Evolutionary conservation across 2,797 vertebrate genomes (phyloP), one percentile per base, ranked within the genome.

Genomic region (Botia kubotai): DNA sequence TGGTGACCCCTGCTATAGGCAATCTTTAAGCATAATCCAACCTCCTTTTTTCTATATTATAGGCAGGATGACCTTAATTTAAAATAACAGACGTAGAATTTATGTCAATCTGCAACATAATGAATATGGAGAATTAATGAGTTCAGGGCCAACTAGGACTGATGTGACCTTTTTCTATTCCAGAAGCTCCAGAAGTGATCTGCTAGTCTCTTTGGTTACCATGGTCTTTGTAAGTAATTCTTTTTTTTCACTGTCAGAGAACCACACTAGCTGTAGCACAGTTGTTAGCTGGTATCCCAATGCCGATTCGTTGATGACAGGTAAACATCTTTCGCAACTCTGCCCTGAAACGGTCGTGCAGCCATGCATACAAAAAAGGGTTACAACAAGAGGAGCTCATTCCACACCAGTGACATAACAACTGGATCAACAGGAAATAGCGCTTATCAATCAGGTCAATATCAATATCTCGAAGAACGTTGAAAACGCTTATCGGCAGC

Each of bases 311-410:
- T 1, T 89, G 91, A 84, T 88, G 93, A 82, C 93, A 95, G 0
- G 92, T 86, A 81, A 97, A 94, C 90, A 96, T 96, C 85, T 94
- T 96, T 43, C 94, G 90, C 1, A 96, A 90, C 89, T 95, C 94
- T 0, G 93, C 93, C 0, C 95, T 93, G 87, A 97, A 96, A 70
- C 95, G 95, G 86, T 95, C 94, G 0, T 97, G 96, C 63, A 97
- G 90, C 96, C 96, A 96, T 50, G 96, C 96, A 0, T 97, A 96
- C 67, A 97, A 92, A 90, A 97, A 96, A 0, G 96, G 96, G 87
- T 96, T 97, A 77, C 95, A 96, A 90, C 96, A 97, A 67, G 96
- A 95, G 0, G 96, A 97, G 87, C 95, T 96, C 96, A 97, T 97
- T 10, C 95, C 96, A 0, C 95, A 95, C 88, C 96, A 92, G 88